These are phyloP conservation scores for Orycteropus afer DNA, from an alignment of 2,113 vertebrate genomes.

Conservation along the genomic window DNA sequence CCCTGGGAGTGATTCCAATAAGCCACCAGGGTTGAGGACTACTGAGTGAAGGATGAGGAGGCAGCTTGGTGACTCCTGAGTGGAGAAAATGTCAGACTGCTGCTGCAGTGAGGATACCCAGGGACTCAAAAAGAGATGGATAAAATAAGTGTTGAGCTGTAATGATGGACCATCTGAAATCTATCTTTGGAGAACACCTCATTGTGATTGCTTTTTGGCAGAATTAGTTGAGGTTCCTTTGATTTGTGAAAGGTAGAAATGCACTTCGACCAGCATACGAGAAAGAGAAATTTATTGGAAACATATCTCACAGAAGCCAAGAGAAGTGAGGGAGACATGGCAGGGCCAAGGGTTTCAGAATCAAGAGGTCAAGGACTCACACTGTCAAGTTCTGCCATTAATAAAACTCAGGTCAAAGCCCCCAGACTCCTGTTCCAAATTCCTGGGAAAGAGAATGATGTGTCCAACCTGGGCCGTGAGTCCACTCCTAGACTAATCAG, in stretches of 20 bases:
- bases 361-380: neutral
- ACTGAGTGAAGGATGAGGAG: neutral
- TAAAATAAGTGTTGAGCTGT: neutral
- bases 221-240: neutral
- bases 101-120: neutral
- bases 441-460: neutral
- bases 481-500: neutral
- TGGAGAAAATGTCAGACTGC: neutral
- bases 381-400: neutral
- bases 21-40: neutral
- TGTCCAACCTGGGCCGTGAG: neutral
- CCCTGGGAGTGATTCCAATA: neutral
- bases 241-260: neutral
- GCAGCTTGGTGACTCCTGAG: neutral
- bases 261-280: neutral
- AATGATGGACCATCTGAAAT: neutral
- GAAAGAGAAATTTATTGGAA: constrained; percentile 6
- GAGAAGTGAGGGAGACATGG: neutral
- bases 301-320: neutral
- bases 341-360: neutral
- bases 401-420: neutral
- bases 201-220: neutral
- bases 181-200: neutral
- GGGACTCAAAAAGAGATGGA: neutral
- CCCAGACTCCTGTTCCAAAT: neutral